phyloP scores from a whole-genome alignment of 2,113 vertebrate species.

The Euleptes europaea region DNA sequence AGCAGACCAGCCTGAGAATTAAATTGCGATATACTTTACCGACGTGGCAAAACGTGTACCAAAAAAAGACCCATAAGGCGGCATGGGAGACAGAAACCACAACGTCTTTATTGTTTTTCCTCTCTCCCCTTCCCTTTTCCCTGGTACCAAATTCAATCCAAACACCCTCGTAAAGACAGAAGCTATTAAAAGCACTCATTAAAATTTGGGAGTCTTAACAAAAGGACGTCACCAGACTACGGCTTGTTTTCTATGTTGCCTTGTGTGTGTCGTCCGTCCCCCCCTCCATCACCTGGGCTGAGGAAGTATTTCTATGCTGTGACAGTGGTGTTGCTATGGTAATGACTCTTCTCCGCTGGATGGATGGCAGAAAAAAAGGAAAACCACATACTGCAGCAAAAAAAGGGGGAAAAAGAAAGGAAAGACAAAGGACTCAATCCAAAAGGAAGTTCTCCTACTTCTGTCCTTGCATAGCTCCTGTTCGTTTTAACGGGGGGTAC shows the following conservation, averaged over 20 bases:
- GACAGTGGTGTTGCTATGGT: slow-evolving; percentile 20
- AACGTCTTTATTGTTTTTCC: too few species aligned
- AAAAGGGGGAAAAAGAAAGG: not conserved
- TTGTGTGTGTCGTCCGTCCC: too few species aligned
- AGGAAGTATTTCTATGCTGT: slow-evolving; percentile 7
- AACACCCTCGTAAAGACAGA: not conserved
- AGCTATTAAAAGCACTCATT: not conserved
- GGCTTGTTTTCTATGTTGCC: not conserved
- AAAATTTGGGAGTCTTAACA: too few species aligned
- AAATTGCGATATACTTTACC: not conserved
- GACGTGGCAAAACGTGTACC: too few species aligned
- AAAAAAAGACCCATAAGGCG: not conserved
- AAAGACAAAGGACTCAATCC: not conserved
- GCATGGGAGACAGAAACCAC: too few species aligned
- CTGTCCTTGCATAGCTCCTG: not conserved
- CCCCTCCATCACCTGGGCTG: not conserved
- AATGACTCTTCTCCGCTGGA: slow-evolving; percentile 10
- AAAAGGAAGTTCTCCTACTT: not conserved
- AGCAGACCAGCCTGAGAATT: rapidly evolving
- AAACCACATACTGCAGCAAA: slow-evolving; percentile 25
- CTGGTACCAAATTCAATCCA: not conserved
- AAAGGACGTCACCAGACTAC: not conserved
- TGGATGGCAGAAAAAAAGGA: not conserved
- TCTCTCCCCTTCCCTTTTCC: not conserved
- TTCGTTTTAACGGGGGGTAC: not conserved